Percentiles rank a stretch among this genome's conserved stretches.
phyloP scores from a whole-genome alignment of 2,113 vertebrate species.

The Nothocercus julius region DNA sequence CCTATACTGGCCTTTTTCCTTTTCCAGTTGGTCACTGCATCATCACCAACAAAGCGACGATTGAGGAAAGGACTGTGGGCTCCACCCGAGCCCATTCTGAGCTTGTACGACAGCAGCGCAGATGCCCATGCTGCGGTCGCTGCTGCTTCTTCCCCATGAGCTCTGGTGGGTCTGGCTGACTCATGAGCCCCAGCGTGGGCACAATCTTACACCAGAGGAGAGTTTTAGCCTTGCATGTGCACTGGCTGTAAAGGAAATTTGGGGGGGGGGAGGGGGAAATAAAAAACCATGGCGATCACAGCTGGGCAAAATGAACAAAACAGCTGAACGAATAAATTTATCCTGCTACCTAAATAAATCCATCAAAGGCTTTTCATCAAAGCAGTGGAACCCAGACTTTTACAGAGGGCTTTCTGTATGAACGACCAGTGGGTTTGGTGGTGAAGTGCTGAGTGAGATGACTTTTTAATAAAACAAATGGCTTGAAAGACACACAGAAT shows the following conservation, averaged over 20 bases:
- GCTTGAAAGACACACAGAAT: conserved; percentile 7
- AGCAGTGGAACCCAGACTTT: not conserved
- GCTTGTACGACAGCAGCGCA: not conserved
- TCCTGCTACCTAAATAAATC: conserved; percentile 28
- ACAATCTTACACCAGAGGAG: not conserved
- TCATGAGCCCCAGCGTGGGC: accelerated
- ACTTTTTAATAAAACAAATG: conserved; percentile 13
- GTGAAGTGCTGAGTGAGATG: not conserved
- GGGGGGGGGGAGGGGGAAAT: not conserved
- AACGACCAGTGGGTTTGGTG: not conserved
- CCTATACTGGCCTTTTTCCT: not conserved
- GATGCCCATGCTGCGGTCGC: not conserved
- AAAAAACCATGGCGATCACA: not conserved
- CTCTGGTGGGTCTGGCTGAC: not conserved
- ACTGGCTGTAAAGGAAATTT: not conserved
- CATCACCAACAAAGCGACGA: not conserved
- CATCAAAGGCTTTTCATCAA: conserved; percentile 21
- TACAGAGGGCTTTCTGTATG: not conserved
- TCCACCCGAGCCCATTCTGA: not conserved
- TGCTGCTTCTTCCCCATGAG: not conserved
- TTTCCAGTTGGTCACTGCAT: not conserved
- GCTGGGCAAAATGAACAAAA: conserved; percentile 2
- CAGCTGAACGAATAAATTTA: not conserved
- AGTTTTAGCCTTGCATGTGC: not conserved
- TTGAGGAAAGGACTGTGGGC: not conserved